Conservation (phyloP, 2,113 vertebrate species). For the Melanerpes formicivorus region DNA sequence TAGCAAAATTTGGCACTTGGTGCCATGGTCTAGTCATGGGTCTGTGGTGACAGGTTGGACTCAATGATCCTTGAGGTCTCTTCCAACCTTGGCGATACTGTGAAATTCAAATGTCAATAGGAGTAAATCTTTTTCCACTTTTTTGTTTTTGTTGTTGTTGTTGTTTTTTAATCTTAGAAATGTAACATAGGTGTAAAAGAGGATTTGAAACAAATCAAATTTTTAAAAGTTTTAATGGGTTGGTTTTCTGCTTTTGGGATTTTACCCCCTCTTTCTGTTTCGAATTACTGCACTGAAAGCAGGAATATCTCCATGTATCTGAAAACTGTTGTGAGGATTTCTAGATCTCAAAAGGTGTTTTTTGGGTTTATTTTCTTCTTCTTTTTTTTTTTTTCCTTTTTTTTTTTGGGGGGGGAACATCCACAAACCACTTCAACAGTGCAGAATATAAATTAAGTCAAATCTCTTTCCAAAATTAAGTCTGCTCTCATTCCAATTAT, state of each 20-base stretch:
- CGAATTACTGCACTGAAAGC: not conserved
- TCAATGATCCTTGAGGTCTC: too few species aligned
- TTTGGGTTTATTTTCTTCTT: not conserved
- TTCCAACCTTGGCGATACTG: too few species aligned
- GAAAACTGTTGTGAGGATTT: slow-evolving; percentile 15
- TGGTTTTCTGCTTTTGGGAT: not conserved
- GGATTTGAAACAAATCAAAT: not conserved
- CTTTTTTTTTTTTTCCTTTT: not conserved
- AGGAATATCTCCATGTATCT: not conserved
- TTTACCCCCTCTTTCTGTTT: not conserved
- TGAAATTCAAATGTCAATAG: not conserved
- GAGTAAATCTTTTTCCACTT: not conserved
- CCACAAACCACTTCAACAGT: slow-evolving; percentile 13
- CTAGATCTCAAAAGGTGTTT: not conserved
- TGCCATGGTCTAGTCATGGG: too few species aligned
- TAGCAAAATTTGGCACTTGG: not conserved
- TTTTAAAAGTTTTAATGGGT: not conserved
- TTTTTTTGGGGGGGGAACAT: slow-evolving; percentile 6
- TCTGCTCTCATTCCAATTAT: not conserved
- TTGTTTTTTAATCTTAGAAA: not conserved
- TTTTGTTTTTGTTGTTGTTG: not conserved
- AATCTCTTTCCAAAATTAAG: not conserved
- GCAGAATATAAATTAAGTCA: slow-evolving; percentile 31
- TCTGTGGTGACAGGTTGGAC: too few species aligned
- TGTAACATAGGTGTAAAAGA: not conserved